Conservation (phyloP, 23 tunicate genomes). For the Botrylloides violaceus region DNA sequence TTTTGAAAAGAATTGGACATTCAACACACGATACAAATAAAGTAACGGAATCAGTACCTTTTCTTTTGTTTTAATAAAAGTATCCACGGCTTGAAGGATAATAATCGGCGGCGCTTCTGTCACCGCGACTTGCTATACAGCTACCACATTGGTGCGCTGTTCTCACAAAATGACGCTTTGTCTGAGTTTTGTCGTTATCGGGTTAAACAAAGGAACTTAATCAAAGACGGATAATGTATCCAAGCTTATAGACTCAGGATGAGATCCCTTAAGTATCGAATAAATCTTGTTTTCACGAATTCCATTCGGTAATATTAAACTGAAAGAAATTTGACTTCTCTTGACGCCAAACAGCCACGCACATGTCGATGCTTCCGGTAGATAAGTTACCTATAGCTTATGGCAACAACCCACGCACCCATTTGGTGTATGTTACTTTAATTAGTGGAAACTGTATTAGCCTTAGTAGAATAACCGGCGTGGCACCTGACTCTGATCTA, state of each 20-base stretch:
- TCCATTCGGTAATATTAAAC: constrained; percentile 15
- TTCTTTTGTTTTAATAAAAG: constrained; percentile 4
- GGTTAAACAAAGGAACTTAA: constrained; percentile 8
- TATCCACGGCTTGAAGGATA: constrained; percentile 6
- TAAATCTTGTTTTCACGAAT: constrained; percentile 7
- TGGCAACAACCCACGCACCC: too few species aligned
- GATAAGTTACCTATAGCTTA: too few species aligned
- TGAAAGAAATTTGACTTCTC: too few species aligned
- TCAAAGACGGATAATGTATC: constrained; percentile 29
- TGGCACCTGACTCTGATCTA: too few species aligned
- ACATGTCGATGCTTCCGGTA: too few species aligned
- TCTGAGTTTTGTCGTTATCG: constrained; percentile 5
- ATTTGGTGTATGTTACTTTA: too few species aligned
- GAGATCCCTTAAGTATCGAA: constrained; percentile 17
- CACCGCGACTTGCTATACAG: neutral
- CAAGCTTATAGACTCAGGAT: neutral
- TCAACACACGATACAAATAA: constrained; percentile 26
- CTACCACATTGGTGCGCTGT: neutral
- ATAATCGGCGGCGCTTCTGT: constrained; percentile 1
- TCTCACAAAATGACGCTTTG: constrained; percentile 11
- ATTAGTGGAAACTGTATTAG: too few species aligned
- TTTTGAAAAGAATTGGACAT: neutral
- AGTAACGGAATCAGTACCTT: constrained; percentile 13
- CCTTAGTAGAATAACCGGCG: too few species aligned
- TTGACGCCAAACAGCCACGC: too few species aligned